Percentiles rank a stretch among this genome's conserved stretches.
phyloP scores from a whole-genome alignment of 2,888 invertebrate species.

The Drosophila limbata region DNA sequence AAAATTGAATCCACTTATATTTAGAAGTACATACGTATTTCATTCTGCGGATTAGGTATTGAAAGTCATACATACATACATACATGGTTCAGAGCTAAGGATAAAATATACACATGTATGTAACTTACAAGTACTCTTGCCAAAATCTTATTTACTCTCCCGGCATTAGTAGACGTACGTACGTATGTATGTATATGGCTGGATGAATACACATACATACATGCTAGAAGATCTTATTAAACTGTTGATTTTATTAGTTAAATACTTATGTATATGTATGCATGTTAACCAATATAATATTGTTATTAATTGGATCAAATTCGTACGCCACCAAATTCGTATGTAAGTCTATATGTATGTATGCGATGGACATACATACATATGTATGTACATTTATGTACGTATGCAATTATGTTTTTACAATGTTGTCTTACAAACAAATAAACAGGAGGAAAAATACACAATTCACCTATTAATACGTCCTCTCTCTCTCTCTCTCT shows the following conservation, averaged over 20 bases:
- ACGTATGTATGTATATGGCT: slow-evolving; percentile 13
- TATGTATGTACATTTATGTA: slow-evolving; percentile 11
- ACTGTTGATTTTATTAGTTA: slow-evolving; percentile 26
- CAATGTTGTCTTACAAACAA: slow-evolving; percentile 54
- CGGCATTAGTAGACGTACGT: slow-evolving; percentile 16
- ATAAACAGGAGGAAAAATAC: slow-evolving; percentile 50
- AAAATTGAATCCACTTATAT: slow-evolving; percentile 66
- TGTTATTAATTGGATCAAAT: slow-evolving; percentile 31
- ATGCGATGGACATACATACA: slow-evolving; percentile 14
- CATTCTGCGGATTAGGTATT: slow-evolving; percentile 50
- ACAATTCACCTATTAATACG: slow-evolving; percentile 69
- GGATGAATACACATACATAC: slow-evolving; percentile 34
- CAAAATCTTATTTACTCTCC: slow-evolving; percentile 33
- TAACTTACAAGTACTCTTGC: slow-evolving; percentile 63
- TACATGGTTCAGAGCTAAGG: slow-evolving; percentile 33
- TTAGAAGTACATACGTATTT: slow-evolving; percentile 63
- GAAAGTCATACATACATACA: slow-evolving; percentile 50
- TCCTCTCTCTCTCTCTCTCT: slow-evolving; percentile 7
- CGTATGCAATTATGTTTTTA: slow-evolving; percentile 41
- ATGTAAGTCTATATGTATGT: slow-evolving; percentile 17
- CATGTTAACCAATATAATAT: slow-evolving; percentile 13
- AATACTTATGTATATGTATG: slow-evolving; percentile 24
- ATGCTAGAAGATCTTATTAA: slow-evolving; percentile 26
- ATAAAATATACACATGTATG: slow-evolving; percentile 41
- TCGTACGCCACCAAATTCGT: slow-evolving; percentile 32